Evolutionary conservation across 2,888 invertebrate species (phyloP), one percentile per base, ranked within the genome.

Genomic region (Acleris laterana): DNA sequence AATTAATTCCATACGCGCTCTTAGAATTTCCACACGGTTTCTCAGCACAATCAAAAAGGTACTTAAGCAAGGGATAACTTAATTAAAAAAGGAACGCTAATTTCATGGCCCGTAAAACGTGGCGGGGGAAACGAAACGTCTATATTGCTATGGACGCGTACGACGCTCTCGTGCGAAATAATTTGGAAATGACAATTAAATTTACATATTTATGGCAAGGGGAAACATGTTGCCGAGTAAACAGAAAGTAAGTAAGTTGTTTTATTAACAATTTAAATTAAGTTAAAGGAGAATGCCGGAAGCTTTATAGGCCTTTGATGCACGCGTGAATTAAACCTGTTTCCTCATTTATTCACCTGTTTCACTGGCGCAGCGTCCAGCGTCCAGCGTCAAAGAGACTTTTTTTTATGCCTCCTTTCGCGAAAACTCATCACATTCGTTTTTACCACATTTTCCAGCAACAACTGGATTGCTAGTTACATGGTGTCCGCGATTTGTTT

Each of bases 1-100:
- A 46, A n/a, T 46, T 46, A 46, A 46, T 46, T 46, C 17, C 48
- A 62, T 49, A 20, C 38, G 32, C 52, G 20, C 32, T 22, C 22
- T 28, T 38, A 19, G 22, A 11, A 62, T 38, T 55, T 55, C 53
- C 22, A 19, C 53, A 32, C 20, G 17, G n/a, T 46, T 16, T 46
- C 62, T 55, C 48, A 20, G 48, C n/a, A 38, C 38, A 62, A 55
- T 62, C 48, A n/a, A 55, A 62, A 62, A 62, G 48, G 53, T 62
- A 62, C n/a, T 53, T 62, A 53, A 17, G 56, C 42, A 62, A 56
- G 38, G 56, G 56, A 62, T 62, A 62, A 62, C 62, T 62, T 50
- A 56, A 62, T 62, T 62, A 62, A 56, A 62, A 55, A 62, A 50
- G 55, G 56, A 49, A 49, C 55, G 55, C 62, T 55, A 44, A 56